These are phyloP conservation scores for Craseonycteris thonglongyai DNA, from an alignment of 2,113 vertebrate species.

Conservation along the genomic window DNA sequence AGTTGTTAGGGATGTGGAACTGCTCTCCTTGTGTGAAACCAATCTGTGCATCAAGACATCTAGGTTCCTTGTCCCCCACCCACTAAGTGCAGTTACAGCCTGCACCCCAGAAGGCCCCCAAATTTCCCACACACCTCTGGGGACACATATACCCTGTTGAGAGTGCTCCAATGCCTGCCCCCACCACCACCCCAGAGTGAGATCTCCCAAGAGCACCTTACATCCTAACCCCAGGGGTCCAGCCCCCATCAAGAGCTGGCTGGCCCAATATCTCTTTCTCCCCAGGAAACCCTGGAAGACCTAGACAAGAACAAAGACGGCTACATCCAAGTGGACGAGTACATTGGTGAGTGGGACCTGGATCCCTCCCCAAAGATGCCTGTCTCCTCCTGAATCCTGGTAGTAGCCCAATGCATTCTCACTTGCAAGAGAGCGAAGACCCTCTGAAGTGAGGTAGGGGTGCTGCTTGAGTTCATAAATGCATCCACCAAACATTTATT, in stretches of 20 bases:
- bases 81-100: background rate
- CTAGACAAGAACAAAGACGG: constrained; percentile 90
- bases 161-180: background rate
- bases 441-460: background rate
- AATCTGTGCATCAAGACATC: background rate
- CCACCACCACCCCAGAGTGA: no score
- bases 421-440: background rate
- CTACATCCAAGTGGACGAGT: constrained; percentile 85
- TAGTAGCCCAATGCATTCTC: background rate
- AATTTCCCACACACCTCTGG: background rate
- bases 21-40: no score
- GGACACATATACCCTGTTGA: no score
- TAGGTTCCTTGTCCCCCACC: background rate
- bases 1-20: background rate
- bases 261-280: background rate
- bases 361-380: rapidly evolving
- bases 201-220: background rate
- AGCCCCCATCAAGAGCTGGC: no score
- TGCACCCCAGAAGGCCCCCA: background rate
- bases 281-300: constrained; percentile 90
- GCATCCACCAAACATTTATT: background rate
- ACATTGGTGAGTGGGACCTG: constrained; percentile 81
- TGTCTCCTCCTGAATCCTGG: rapidly evolving
- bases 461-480: background rate
- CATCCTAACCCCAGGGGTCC: background rate